Conservation (phyloP, 2,888 invertebrate species). For the Dryococelus australis region DNA sequence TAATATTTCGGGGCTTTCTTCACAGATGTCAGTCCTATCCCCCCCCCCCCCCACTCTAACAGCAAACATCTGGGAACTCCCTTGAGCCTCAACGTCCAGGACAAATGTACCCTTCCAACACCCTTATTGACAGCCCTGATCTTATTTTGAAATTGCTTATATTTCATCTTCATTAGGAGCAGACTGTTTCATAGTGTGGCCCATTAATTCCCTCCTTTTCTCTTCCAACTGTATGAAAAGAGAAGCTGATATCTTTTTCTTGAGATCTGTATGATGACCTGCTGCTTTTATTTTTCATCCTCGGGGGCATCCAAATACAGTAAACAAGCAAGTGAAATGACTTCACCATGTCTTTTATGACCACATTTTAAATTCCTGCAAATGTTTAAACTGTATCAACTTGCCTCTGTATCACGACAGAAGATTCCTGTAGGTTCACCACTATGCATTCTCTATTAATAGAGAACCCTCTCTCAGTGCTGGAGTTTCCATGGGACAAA, state of each 20-base stretch:
- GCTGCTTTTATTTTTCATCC: neutral
- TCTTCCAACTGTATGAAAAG: neutral
- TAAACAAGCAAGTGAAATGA: neutral
- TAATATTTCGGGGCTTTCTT: too few species aligned
- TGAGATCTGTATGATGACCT: neutral
- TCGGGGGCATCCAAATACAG: neutral
- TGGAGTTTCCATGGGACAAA: neutral
- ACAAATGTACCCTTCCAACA: too few species aligned
- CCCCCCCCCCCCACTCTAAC: too few species aligned
- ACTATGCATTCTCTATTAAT: neutral
- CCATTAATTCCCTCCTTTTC: neutral
- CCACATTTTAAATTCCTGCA: neutral
- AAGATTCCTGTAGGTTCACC: neutral
- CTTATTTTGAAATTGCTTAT: neutral
- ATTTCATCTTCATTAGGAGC: neutral
- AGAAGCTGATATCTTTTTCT: neutral
- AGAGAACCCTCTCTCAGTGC: neutral
- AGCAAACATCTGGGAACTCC: too few species aligned
- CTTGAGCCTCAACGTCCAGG: too few species aligned
- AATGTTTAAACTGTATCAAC: neutral
- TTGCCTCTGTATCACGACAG: neutral
- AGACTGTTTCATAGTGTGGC: neutral
- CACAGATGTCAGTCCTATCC: too few species aligned
- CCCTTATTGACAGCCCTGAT: neutral
- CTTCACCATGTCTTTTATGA: neutral